Evolutionary conservation across 2,888 invertebrate genomes (phyloP).

Genomic region (Eurytoma californica): DNA sequence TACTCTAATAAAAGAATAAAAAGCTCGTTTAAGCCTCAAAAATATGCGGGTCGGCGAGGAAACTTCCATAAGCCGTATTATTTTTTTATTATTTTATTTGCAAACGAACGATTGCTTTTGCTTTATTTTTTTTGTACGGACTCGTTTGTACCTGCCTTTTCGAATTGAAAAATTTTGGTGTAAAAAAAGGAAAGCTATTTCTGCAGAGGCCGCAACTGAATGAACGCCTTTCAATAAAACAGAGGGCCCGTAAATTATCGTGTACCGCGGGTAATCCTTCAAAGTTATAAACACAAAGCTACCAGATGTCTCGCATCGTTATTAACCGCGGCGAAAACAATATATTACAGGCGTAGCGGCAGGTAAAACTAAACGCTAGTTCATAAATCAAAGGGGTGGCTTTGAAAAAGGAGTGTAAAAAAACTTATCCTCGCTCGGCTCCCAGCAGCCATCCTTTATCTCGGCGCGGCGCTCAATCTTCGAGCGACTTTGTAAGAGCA

Average conservation of each 20-base stretch:
- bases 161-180: too few relatives aligned
- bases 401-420: not conserved
- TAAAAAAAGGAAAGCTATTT: too few relatives aligned
- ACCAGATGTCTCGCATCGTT: not conserved
- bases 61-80: too few relatives aligned
- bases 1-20: constrained; percentile 26
- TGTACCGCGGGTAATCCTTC: not conserved
- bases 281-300: constrained; percentile 1
- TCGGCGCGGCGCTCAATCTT: not conserved
- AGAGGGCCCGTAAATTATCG: too few relatives aligned
- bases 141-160: too few relatives aligned
- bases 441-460: not conserved
- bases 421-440: not conserved
- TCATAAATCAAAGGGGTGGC: not conserved
- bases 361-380: not conserved
- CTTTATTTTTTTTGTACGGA: too few relatives aligned
- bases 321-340: not conserved
- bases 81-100: too few relatives aligned
- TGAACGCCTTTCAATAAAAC: too few relatives aligned
- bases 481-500: not conserved
- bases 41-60: not conserved
- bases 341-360: not conserved
- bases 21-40: constrained; percentile 17
- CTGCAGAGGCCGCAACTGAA: too few relatives aligned
- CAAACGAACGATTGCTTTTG: too few relatives aligned